Evolutionary conservation across 2,797 vertebrate species (phyloP).

Genomic region (Gallirallus australis): DNA sequence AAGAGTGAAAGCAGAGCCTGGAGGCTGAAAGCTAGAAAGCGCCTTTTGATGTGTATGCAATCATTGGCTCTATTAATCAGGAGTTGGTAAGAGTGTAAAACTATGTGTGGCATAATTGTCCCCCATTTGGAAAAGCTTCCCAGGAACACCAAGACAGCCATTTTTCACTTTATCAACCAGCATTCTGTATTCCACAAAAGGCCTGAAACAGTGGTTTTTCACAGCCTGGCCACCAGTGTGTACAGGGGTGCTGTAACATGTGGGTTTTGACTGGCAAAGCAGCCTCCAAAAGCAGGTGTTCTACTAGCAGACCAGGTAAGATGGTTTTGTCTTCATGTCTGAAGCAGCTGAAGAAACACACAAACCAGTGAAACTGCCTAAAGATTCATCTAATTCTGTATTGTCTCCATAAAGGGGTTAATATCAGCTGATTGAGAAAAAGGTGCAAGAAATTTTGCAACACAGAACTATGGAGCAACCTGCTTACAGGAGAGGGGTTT

Average conservation of each 20-base stretch:
- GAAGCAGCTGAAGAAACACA: not conserved
- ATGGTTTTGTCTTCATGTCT: not conserved
- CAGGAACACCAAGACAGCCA: not conserved
- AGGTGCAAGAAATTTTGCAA: slow-evolving; percentile 42
- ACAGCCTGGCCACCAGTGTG: not conserved
- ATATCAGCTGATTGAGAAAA: slow-evolving; percentile 38
- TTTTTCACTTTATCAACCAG: not conserved
- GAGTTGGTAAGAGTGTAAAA: not conserved
- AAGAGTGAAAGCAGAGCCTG: not conserved
- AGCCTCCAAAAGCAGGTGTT: not conserved
- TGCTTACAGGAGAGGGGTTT: not conserved
- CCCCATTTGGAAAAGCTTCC: not conserved
- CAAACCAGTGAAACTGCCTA: not conserved
- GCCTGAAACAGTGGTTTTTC: not conserved
- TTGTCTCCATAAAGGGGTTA: not conserved
- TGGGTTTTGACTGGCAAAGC: not conserved
- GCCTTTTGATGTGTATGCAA: not conserved
- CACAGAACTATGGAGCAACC: slow-evolving; percentile 14
- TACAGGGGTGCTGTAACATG: not conserved
- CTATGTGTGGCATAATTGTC: not conserved
- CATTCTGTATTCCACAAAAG: not conserved
- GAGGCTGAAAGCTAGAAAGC: not conserved
- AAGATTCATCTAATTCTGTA: not conserved
- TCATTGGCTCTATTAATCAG: not conserved
- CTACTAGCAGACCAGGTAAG: not conserved